Base-by-base conservation (phyloP, 1,140 invertebrate species). In the Drosophila littoralis region DNA sequence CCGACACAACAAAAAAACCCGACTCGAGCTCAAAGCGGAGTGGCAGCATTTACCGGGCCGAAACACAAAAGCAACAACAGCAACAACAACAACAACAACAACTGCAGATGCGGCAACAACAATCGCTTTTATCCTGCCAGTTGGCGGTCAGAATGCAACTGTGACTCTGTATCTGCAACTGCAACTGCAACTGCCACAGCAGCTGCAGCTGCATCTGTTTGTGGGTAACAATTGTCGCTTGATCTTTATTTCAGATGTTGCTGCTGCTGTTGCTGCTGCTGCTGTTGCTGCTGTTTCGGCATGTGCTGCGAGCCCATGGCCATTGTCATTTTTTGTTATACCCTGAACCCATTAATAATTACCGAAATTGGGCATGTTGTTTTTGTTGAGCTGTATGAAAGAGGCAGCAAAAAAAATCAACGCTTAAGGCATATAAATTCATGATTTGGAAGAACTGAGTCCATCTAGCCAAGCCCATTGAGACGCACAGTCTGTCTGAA, bases 111-210 rank as follows among this genome's bases (percentile, higher is more conserved):
- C 22, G 5, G 22, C 35, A 73, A 70, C 60, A 51, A 51, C 72
- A 72, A 79, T 35, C 48, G 72, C 80, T 83, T 86, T 86, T 83
- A 88, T 88, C 79, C 84, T 71, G 70, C 22, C 72, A 72, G 78
- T 79, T 76, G 69, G 73, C 63, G 79, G 83, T 86, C 79, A 81
- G 77, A 67, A 76, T 67, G 75, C 61, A 57, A 64, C 67, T 64
- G 40, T 40, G 38, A 38, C 40, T 7, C 40, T 42, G 40, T 46
- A 22, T 22, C 15, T 46, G 28, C 48, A 70, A 54, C 59, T 36
- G 50, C 54, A 68, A 52, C 38, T 15, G 60, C 54, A 67, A 58
- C 45, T 52, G 60, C 46, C 15, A 6, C 59, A 43, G 45, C 81
- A 65, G 22, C 59, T 71, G 78, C 77, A 77, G 46, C 75, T 81